A percentile compares a stretch with the other conserved stretches of the same genome.
These are phyloP conservation scores for Ophion ellenae DNA, from an alignment of 2,888 invertebrate species.

Conservation along the genomic window DNA sequence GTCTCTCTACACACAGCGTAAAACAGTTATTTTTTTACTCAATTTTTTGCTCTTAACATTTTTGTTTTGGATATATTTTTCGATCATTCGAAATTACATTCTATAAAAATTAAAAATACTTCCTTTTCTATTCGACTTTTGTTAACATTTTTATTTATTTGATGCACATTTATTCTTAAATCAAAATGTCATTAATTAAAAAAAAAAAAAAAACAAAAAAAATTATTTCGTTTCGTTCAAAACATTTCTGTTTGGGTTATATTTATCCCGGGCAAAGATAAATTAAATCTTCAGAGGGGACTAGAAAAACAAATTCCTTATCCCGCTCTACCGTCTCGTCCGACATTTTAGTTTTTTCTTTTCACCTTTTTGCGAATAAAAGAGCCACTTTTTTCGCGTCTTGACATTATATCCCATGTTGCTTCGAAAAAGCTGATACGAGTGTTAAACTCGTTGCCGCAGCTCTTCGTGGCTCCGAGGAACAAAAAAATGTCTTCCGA, in stretches of 20 bases:
- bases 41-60: too few species aligned
- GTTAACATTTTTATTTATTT: too few species aligned
- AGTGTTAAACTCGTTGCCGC: background rate
- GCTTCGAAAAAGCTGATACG: background rate
- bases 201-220: too few species aligned
- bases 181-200: too few species aligned
- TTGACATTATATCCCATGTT: background rate
- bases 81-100: too few species aligned
- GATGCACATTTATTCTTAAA: too few species aligned
- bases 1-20: too few species aligned
- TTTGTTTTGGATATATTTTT: too few species aligned
- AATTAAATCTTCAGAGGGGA: too few species aligned
- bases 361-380: background rate
- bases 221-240: background rate
- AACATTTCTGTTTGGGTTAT: background rate
- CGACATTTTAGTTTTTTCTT: background rate
- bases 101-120: too few species aligned
- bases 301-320: background rate
- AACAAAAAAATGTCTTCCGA: background rate
- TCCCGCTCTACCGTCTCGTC: background rate
- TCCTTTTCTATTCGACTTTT: too few species aligned
- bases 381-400: background rate
- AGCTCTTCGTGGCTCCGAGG: background rate
- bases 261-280: background rate
- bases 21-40: too few species aligned